Evolutionary conservation across 2,797 vertebrate species (phyloP).

Genomic region (Parambassis ranga): DNA sequence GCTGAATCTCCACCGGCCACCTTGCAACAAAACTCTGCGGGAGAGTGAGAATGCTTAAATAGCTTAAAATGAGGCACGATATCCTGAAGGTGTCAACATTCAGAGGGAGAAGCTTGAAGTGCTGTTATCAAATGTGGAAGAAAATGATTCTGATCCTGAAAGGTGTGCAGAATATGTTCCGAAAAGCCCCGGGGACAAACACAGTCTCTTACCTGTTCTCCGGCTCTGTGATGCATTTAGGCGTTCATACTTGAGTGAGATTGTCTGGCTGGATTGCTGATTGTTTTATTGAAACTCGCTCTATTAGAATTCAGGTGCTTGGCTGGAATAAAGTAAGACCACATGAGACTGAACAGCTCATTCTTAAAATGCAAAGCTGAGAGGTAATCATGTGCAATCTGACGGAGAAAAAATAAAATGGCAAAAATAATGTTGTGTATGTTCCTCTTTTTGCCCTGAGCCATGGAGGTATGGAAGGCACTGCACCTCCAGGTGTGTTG

Average conservation of each 20-base stretch:
- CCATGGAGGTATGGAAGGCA: too few relatives aligned
- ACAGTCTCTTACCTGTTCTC: not conserved
- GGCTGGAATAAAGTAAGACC: not conserved
- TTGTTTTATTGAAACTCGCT: not conserved
- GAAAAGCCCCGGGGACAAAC: conserved; percentile 18
- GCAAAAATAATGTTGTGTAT: too few relatives aligned
- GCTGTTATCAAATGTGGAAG: conserved; percentile 27
- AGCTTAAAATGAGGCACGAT: conserved; percentile 25
- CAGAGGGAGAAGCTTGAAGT: conserved; percentile 25
- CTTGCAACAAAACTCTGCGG: conserved; percentile 14
- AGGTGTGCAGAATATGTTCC: conserved; percentile 14
- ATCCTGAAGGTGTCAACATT: conserved; percentile 46
- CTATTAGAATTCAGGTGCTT: not conserved
- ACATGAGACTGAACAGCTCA: not conserved
- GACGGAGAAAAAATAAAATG: too few relatives aligned
- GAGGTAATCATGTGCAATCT: not conserved
- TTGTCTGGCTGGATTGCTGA: not conserved
- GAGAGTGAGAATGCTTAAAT: conserved; percentile 31
- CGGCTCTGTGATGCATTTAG: too few relatives aligned
- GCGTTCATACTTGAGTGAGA: not conserved
- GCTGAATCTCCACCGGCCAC: conserved; percentile 7
- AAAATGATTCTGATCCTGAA: conserved; percentile 15
- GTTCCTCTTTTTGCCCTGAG: too few relatives aligned
- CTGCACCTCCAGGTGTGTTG: too few relatives aligned
- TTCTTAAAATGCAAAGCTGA: not conserved